Percentiles rank a stretch among this genome's conserved stretches.
Conservation (phyloP, 2,113 vertebrate species). For the Tursiops truncatus region DNA sequence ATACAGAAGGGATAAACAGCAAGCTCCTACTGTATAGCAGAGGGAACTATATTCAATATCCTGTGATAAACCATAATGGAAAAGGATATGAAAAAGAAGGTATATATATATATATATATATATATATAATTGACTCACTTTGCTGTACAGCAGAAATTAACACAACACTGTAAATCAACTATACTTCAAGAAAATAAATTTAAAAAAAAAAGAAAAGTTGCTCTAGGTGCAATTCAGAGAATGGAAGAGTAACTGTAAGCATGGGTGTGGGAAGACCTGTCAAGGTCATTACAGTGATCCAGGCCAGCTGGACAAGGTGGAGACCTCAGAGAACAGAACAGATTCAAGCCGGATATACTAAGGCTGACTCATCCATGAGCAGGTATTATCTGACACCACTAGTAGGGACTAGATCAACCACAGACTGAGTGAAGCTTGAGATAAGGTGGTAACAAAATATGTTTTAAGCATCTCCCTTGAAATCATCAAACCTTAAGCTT, state of each 20-base stretch:
- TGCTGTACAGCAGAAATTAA: background rate
- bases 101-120: no score
- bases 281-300: background rate
- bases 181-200: background rate
- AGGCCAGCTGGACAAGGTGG: background rate
- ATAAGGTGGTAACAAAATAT: background rate
- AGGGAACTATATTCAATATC: background rate
- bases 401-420: background rate
- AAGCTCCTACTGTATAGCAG: background rate
- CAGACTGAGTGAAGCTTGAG: background rate
- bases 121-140: background rate
- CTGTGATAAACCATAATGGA: background rate
- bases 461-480: background rate
- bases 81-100: background rate
- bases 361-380: background rate
- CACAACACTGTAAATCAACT: background rate
- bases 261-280: background rate
- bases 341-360: background rate
- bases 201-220: background rate
- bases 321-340: background rate
- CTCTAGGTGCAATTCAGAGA: background rate
- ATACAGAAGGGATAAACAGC: background rate
- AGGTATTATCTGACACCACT: background rate
- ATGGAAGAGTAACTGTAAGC: background rate
- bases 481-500: conserved; percentile 10